Evolutionary conservation across 1,140 invertebrate genomes (phyloP).

Genomic region (Drosophila bocqueti): DNA sequence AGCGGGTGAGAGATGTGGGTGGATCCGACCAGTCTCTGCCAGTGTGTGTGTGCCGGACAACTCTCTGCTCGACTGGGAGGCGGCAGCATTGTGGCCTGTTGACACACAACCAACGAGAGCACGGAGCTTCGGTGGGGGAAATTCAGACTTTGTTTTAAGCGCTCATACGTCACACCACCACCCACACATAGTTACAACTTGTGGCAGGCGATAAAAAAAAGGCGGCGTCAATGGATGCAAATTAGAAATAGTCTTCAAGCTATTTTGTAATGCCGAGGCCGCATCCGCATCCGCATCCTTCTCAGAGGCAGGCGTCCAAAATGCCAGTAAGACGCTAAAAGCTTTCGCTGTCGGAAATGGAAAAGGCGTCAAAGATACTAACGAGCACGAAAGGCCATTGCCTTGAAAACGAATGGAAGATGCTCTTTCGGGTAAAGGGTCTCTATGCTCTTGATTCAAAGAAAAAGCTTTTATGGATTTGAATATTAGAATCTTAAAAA

Average conservation of each 20-base stretch:
- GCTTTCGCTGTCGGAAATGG: constrained; percentile 62
- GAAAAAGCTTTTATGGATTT: too few species aligned
- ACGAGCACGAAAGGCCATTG: constrained; percentile 25
- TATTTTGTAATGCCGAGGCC: constrained; percentile 72
- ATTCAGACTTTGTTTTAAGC: constrained; percentile 68
- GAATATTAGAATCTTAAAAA: background rate
- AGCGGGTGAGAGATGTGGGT: constrained; percentile 4
- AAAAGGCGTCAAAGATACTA: constrained; percentile 47
- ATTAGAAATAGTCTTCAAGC: constrained; percentile 73
- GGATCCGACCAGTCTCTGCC: constrained; percentile 15
- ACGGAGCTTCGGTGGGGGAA: constrained; percentile 33
- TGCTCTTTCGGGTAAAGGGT: constrained; percentile 21
- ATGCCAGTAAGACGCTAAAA: constrained; percentile 58
- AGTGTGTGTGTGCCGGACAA: constrained; percentile 41
- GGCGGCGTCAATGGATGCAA: constrained; percentile 78
- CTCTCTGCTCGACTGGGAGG: constrained; percentile 44
- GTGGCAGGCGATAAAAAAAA: constrained; percentile 62
- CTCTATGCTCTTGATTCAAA: background rate
- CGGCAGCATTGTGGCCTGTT: constrained; percentile 72
- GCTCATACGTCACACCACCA: constrained; percentile 34
- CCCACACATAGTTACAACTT: constrained; percentile 40
- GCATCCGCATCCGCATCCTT: constrained; percentile 54
- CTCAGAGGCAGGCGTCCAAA: constrained; percentile 30
- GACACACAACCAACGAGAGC: constrained; percentile 60
- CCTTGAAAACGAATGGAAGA: constrained; percentile 28